A percentile compares a stretch with the other conserved stretches of the same genome.
phyloP scores from a whole-genome alignment of 2,888 invertebrate genomes.

The Drosophila gaucha region DNA sequence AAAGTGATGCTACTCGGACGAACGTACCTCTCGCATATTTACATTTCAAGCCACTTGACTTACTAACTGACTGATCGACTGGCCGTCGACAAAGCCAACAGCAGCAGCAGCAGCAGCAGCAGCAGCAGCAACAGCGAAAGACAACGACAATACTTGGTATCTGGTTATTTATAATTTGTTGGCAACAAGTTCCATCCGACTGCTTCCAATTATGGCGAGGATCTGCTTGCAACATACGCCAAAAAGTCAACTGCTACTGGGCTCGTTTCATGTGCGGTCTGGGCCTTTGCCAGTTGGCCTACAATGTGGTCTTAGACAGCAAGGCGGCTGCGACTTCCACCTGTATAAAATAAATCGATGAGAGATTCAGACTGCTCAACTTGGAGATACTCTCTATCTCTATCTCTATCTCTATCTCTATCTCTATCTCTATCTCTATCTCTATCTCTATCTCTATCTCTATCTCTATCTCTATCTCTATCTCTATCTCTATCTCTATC shows the following conservation, averaged over 20 bases:
- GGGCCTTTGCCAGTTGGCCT: conserved; percentile 42
- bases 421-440: neutral
- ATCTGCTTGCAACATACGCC: conserved; percentile 75
- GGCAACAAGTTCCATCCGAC: conserved; percentile 79
- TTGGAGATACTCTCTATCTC: conserved; percentile 1
- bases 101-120: conserved; percentile 10
- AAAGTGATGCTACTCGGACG: conserved; percentile 66
- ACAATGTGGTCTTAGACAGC: conserved; percentile 60
- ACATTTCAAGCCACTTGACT: conserved; percentile 72
- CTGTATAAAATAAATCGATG: neutral
- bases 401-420: neutral
- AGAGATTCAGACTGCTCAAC: neutral
- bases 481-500: neutral
- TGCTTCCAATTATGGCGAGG: conserved; percentile 82
- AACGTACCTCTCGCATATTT: conserved; percentile 65
- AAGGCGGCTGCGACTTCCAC: conserved; percentile 53
- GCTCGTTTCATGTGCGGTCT: conserved; percentile 9
- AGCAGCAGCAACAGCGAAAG: conserved; percentile 11
- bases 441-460: too few species aligned
- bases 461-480: neutral
- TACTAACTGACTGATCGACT: conserved; percentile 79
- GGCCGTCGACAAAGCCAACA: conserved; percentile 32
- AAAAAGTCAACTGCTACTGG: conserved; percentile 68
- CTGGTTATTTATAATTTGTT: conserved; percentile 70
- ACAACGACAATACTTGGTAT: conserved; percentile 27